These are phyloP conservation scores for Otis tarda DNA, from an alignment of 2,113 vertebrate genomes.

Conservation along the genomic window DNA sequence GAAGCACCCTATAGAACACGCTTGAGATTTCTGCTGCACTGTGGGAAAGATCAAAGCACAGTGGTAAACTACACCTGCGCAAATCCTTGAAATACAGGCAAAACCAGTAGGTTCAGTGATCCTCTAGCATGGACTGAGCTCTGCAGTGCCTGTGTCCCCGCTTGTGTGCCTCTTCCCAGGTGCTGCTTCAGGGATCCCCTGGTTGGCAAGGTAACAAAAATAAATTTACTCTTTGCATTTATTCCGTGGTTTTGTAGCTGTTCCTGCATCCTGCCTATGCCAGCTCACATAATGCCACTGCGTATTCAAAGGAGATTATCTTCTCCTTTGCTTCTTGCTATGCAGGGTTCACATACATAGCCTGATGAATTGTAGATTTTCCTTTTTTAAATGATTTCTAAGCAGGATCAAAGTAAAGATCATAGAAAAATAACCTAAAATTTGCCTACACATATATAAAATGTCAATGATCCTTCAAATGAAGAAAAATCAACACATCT, in stretches of 20 bases:
- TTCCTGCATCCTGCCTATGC: neutral
- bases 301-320: neutral
- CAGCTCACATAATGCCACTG: neutral
- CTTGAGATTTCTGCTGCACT: too few relatives aligned
- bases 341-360: neutral
- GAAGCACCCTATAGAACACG: too few relatives aligned
- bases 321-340: neutral
- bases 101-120: neutral
- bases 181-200: neutral
- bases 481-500: neutral
- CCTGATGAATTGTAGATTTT: neutral
- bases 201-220: neutral
- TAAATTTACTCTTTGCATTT: neutral
- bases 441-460: neutral
- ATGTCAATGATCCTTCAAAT: neutral
- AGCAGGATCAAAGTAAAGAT: neutral
- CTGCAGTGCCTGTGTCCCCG: accelerated
- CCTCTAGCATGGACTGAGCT: neutral
- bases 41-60: too few relatives aligned
- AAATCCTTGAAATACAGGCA: too few relatives aligned
- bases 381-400: neutral
- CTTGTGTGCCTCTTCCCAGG: neutral
- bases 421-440: neutral
- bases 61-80: too few relatives aligned
- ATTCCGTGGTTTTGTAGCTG: neutral